Evolutionary conservation across 2,888 invertebrate species (phyloP), one percentile per base, ranked within the genome.

Genomic region (Laspeyria flexula): DNA sequence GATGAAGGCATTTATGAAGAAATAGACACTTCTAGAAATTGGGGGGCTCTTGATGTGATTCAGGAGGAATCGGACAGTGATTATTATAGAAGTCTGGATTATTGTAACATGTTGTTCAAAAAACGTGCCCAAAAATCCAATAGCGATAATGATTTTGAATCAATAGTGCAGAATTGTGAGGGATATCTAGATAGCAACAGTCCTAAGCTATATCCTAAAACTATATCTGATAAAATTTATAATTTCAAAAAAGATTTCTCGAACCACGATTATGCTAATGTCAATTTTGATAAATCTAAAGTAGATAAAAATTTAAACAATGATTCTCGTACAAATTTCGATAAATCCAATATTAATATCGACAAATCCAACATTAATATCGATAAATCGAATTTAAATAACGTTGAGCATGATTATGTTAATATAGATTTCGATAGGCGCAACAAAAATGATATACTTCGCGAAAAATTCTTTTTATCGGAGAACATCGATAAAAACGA

Each of bases 11-110:
- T 89, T 1, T 87, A 90, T 39, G 90, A 87, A 53, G 90, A 91
- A 58, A 55, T 90, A 0, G 90, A 90, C 41, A 83, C 83, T 0
- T 83, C 72, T 12, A 73, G 78, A 9, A 77, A 76, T 25, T 89
- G 86, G 84, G 81, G 85, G 16, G 37, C 29, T 10, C 55, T 93
- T 1, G 92, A 90, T 56, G 89, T 85, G 0, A 93, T 93, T 23
- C 86, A 91, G 34, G 93, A 93, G 49, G 93, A 93, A 27, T 88
- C 90, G 0, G 93, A 93, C 37, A 90, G 90, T 15, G 93, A 93
- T 46, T 93, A 93, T 46, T 93, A 93, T 59, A 84, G 86, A 54
- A 88, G 90, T 27, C 39, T 93, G 0, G 91, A 92, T 42, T 92
- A 91, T 54, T 86, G 85, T 52, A 90, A 90, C 29, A 68, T 83